phyloP scores from a whole-genome alignment of 2,113 vertebrate species.

The Microtus oregoni region DNA sequence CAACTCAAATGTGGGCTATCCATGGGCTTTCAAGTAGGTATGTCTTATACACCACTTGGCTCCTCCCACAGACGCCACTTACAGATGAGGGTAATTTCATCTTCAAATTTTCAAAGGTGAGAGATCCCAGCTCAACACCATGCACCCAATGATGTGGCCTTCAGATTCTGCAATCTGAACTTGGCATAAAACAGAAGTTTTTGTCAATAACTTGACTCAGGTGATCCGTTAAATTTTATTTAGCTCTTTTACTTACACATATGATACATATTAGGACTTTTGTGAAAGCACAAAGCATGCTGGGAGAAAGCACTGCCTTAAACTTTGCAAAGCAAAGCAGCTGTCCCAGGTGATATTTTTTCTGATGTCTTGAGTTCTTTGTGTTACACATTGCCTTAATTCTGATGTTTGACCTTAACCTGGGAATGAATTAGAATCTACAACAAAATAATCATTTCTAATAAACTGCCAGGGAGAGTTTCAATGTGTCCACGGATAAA shows the following conservation, averaged over 20 bases:
- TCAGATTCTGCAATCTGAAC: neutral
- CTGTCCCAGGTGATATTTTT: neutral
- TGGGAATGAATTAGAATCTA: neutral
- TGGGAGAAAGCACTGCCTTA: conserved; percentile 49
- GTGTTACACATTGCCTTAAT: neutral
- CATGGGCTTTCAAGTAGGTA: neutral
- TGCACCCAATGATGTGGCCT: fast-evolving
- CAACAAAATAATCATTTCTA: conserved; percentile 28
- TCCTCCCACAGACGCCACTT: fast-evolving
- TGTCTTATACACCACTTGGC: neutral
- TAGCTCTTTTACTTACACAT: conserved; percentile 60
- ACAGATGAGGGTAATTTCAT: fast-evolving
- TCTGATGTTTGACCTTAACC: conserved; percentile 3
- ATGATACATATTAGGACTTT: conserved; percentile 67
- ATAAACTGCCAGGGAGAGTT: neutral
- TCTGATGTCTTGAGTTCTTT: conserved; percentile 62
- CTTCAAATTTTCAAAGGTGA: neutral
- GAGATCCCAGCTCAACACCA: neutral
- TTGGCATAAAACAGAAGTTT: conserved; percentile 67
- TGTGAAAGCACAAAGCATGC: conserved; percentile 59
- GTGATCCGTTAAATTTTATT: conserved; percentile 60
- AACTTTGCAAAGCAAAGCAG: conserved; percentile 55
- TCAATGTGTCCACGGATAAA: neutral
- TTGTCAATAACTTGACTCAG: conserved; percentile 52
- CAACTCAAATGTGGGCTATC: neutral